Evolutionary conservation across 2,888 invertebrate genomes (phyloP), one percentile per base, ranked within the genome.

Genomic region (Callosobruchus maculatus): DNA sequence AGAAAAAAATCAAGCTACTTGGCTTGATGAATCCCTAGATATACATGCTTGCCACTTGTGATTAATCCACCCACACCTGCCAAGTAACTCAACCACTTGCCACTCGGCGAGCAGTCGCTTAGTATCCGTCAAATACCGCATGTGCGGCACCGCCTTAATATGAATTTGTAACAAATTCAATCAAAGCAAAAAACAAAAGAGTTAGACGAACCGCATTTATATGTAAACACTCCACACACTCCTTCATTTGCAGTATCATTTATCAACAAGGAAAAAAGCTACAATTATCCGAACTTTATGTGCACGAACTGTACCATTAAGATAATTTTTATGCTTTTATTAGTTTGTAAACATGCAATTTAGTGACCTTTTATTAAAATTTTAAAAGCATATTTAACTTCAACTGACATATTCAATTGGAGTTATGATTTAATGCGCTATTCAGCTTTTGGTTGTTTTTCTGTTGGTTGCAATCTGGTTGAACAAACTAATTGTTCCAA

Each of bases 351-450:
- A 75, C 75, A 73, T 73, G 4, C 68, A 71, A 74, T 74, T 71
- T 73, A 70, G 73, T 72, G 73, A 71, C 72, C 74, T 72, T 74
- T 75, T 73, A 75, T 75, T 73, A 73, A 73, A 73, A 75, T 75
- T 75, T 75, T 71, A 71, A 73, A 75, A 73, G 72, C 73, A 75
- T 73, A 73, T 75, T 72, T 66, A 72, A 73, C 72, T 71, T 66
- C 76, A 74, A 77, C 77, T 78, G 77, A 78, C 78, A 78, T 75
- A 74, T 77, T 77, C 72, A 78, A 78, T 78, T 78, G 76, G 74
- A 76, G 74, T 74, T 66, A 74, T 78, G 78, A 78, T 78, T 77
- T 77, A 78, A 75, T 76, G 72, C 73, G 72, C 69, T 74, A 77
- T 72, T 75, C 72, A 68, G 71, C 68, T 75, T 75, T 73, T 71